These are phyloP conservation scores for Mylabris sibirica DNA, from an alignment of 2,888 invertebrate species.

Conservation along the genomic window DNA sequence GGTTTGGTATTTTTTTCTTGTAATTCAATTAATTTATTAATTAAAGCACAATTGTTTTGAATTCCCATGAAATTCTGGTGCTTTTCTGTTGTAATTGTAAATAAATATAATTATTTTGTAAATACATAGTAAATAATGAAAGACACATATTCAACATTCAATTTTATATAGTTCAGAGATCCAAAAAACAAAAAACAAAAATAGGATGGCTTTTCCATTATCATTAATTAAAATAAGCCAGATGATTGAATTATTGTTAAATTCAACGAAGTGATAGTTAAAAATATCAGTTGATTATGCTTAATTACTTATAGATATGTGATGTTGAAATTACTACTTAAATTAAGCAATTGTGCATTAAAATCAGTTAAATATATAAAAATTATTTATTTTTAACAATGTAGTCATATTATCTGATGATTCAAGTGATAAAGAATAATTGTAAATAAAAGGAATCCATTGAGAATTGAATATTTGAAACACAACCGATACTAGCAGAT, in stretches of 20 bases:
- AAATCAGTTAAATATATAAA: not conserved
- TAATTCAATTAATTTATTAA: not conserved
- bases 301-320: not conserved
- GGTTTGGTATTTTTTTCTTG: constrained; percentile 4
- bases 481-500: not conserved
- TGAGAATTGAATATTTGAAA: not conserved
- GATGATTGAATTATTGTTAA: not conserved
- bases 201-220: not conserved
- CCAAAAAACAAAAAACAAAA: not conserved
- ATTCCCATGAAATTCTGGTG: not conserved
- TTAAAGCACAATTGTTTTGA: constrained; percentile 2
- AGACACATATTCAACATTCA: not conserved
- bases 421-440: constrained; percentile 9
- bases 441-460: constrained; percentile 7
- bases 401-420: not conserved
- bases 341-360: not conserved
- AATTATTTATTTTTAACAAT: constrained; percentile 4
- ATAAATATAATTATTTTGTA: not conserved
- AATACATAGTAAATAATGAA: not conserved
- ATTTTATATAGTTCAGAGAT: not conserved
- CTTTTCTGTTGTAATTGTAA: constrained; percentile 1
- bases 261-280: not conserved
- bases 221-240: not conserved
- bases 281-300: not conserved
- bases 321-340: not conserved